Evolutionary conservation across 1,140 invertebrate species (phyloP).

Genomic region (Hylaeus volcanicus): DNA sequence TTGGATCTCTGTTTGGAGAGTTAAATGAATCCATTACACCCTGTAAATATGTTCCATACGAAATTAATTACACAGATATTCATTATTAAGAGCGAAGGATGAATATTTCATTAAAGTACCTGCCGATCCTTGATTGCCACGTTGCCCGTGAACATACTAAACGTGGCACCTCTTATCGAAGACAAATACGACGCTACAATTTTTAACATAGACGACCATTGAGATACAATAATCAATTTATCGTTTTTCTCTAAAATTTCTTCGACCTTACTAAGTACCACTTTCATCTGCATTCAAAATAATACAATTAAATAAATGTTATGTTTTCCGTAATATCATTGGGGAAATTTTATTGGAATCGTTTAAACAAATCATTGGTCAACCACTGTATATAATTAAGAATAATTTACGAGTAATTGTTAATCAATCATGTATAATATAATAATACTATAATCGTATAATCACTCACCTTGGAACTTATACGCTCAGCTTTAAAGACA

Average conservation of each 20-base stretch:
- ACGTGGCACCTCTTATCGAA: conserved; percentile 77
- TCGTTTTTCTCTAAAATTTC: conserved; percentile 82
- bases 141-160: conserved; percentile 85
- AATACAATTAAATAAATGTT: not conserved
- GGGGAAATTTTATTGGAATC: no score
- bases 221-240: conserved; percentile 92
- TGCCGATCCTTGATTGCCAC: conserved; percentile 83
- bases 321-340: no score
- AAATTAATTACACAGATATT: not conserved
- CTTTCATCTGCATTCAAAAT: conserved; percentile 79
- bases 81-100: not conserved
- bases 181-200: conserved; percentile 85
- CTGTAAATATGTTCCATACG: conserved; percentile 50
- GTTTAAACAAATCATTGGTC: no score
- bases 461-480: conserved; percentile 83
- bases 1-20: conserved; percentile 74
- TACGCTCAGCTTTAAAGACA: conserved; percentile 82
- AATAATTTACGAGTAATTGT: no score
- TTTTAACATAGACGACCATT: conserved; percentile 90
- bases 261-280: conserved; percentile 83
- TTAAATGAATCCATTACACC: conserved; percentile 88
- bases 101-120: conserved; percentile 36
- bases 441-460: not conserved
- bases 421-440: no score
- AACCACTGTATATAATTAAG: no score